phyloP scores from a whole-genome alignment of 1,140 invertebrate species.

The Ptiloglossa arizonensis region DNA sequence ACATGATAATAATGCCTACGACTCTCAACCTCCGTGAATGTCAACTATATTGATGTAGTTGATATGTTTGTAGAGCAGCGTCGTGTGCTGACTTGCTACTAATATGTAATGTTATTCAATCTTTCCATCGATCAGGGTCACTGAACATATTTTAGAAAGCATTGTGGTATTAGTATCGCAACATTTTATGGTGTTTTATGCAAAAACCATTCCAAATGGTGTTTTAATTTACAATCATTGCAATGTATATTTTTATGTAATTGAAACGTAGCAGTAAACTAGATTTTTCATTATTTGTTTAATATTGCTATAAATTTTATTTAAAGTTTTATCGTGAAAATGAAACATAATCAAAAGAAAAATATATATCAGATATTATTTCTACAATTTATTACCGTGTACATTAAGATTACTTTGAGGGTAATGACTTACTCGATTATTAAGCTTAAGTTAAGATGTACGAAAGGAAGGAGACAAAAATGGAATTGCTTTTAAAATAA shows the following conservation, averaged over 20 bases:
- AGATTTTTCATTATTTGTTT: not conserved
- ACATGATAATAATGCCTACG: conserved; percentile 26
- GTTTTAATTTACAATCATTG: not conserved
- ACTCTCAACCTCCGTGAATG: conserved; percentile 50
- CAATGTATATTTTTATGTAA: not conserved
- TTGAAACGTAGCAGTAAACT: not conserved
- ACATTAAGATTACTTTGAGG: not conserved
- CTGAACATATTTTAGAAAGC: conserved; percentile 4
- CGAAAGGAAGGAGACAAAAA: not conserved
- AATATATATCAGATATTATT: not conserved
- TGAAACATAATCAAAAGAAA: not conserved
- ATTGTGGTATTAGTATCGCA: conserved; percentile 1
- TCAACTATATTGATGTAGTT: not conserved
- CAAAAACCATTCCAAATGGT: conserved; percentile 7
- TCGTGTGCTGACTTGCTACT: conserved; percentile 20
- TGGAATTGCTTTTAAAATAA: not conserved
- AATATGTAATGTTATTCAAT: conserved; percentile 18
- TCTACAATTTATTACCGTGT: not conserved
- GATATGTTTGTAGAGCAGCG: conserved; percentile 24
- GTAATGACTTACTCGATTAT: not conserved
- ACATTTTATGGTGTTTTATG: not conserved
- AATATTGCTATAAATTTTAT: conserved; percentile 6
- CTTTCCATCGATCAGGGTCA: conserved; percentile 1
- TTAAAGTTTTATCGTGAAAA: conserved; percentile 2
- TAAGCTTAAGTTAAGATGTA: not conserved